Conservation (phyloP, 2,797 vertebrate genomes). For the Pangasius sanitwongsei region DNA sequence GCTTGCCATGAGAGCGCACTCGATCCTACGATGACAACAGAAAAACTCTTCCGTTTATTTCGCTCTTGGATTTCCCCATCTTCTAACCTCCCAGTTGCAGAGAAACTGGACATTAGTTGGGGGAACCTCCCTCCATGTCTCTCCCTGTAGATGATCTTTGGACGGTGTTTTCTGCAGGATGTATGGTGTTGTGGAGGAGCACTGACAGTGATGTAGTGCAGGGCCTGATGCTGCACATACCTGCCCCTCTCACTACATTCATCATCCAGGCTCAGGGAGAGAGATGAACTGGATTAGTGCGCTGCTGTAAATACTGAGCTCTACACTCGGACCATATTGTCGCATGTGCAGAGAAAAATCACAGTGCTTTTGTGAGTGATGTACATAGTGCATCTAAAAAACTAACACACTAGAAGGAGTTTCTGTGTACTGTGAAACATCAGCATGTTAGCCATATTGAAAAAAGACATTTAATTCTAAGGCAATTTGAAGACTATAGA, state of each 20-base stretch:
- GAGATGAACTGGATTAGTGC: conserved; percentile 25
- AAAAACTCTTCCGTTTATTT: neutral
- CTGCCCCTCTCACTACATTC: conserved; percentile 27
- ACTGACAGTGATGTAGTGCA: conserved; percentile 50
- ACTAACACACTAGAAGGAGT: neutral
- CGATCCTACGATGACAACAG: neutral
- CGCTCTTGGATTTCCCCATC: neutral
- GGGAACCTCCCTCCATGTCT: conserved; percentile 7
- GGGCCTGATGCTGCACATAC: conserved; percentile 38
- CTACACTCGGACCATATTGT: neutral
- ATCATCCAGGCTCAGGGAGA: conserved; percentile 19
- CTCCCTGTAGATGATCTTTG: neutral
- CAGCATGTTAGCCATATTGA: neutral
- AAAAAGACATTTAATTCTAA: neutral
- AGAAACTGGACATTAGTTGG: neutral
- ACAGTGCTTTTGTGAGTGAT: neutral
- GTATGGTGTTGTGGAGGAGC: conserved; percentile 40
- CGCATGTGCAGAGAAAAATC: neutral
- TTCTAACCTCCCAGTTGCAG: no score
- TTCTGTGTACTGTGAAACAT: neutral
- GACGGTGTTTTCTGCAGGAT: conserved; percentile 30
- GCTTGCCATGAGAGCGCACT: neutral
- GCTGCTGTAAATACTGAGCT: conserved; percentile 7
- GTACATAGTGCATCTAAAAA: neutral
- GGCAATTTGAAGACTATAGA: neutral